Base-by-base conservation (phyloP, 2,797 vertebrate species). In the Sphenodon punctatus region DNA sequence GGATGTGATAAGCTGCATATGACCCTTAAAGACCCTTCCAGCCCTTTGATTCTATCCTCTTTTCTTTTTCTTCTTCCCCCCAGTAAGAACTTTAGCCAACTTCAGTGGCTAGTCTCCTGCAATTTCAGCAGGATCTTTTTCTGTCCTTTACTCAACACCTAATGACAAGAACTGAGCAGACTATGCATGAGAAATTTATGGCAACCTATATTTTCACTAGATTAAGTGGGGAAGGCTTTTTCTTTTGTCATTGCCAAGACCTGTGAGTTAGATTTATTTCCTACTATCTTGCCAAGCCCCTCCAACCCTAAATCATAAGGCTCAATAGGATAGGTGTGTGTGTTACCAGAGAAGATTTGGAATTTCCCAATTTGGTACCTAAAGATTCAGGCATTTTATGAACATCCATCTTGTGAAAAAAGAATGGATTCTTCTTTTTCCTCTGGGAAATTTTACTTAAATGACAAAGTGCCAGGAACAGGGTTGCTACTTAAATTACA, bases 321-420 rank as follows among this genome's bases (percentile, higher is more conserved):
- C 22, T 27, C 3, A 30, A 7, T 34, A 9, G 64, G 27, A 6
- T 48, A 22, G 0, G 0, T 43, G 23, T 30, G 27, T 53, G 3
- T 13, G 19, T 65, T 76, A 19, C 27, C 60, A 30, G 15, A 23
- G 12, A 2, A 32, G 17, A 75, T 1, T 14, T 20, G 38, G 10
- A 34, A 34, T 32, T 17, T 45, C n/a, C 15, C 23, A 20, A 4
- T 7, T 38, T 19, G 22, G n/a, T 43, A 69, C 66, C 36, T 23
- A 55, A 77, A 9, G n/a, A 56, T 30, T 45, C 15, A 48, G 55
- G 53, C 32, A 1, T 38, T 43, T 43, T 46, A 6, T 30, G n/a
- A n/a, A 23, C 38, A 14, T 45, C 27, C 6, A n/a, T 60, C 56
- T 3, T 4, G 4, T 12, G 9, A 32, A 63, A 48, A 63, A 55